Conservation (phyloP, 2,888 invertebrate genomes). For the Pristionchus entomophagus region DNA sequence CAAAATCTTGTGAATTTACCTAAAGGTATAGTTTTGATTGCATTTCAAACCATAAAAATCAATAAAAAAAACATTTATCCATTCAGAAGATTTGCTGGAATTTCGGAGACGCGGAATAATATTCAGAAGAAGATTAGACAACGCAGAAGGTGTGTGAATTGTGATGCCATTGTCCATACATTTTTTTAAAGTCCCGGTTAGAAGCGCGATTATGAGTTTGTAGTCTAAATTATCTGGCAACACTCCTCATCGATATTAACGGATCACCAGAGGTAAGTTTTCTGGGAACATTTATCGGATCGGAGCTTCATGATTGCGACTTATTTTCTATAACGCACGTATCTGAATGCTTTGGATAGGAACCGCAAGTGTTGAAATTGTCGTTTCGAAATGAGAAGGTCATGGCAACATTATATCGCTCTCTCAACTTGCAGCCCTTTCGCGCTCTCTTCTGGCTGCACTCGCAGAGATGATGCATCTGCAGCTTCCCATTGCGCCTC, state of each 20-base stretch:
- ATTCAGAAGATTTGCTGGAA: constrained; percentile 21
- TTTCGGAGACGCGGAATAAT: background rate
- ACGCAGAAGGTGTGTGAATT: background rate
- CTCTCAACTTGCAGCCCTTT: constrained; percentile 19
- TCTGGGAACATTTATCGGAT: background rate
- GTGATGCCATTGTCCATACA: background rate
- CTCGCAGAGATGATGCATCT: background rate
- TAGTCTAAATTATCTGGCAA: background rate
- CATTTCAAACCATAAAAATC: no score
- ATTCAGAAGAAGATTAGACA: background rate
- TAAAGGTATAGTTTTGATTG: no score
- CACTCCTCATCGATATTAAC: no score
- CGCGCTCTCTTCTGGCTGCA: background rate
- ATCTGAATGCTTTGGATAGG: no score
- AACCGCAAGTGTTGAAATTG: no score
- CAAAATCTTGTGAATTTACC: no score
- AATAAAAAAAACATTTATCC: no score
- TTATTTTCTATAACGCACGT: no score
- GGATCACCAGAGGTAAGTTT: background rate
- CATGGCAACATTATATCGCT: no score
- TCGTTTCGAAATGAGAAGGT: no score
- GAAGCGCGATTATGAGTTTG: background rate
- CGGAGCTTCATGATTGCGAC: background rate
- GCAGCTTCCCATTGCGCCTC: background rate
- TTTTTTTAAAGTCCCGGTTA: no score